Base-by-base conservation (phyloP, 2,113 vertebrate genomes). In the Eurypyga helias region DNA sequence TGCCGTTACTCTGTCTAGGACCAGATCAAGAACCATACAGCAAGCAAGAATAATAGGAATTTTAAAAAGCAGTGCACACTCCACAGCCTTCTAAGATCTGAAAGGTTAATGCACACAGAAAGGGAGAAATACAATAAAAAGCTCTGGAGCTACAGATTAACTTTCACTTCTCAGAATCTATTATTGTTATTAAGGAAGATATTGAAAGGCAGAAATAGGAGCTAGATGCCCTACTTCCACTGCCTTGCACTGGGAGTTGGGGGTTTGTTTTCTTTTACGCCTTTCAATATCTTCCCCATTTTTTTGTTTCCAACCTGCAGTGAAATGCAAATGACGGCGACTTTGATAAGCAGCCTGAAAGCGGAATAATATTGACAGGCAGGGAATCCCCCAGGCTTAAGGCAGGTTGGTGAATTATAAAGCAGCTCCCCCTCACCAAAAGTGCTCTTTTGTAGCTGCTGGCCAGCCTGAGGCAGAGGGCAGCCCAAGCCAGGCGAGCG, bases 181-280 rank as follows among this genome's bases (percentile, higher is more conserved):
- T 60, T 84, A 17, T 67, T 87, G 92, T 64, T 89, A 17, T 79
- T 72, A 81, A 66, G 65, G 80, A 58, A 92, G 92, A 60, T n/a
- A 33, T 1, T 7, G 86, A 87, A 83, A 96, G 80, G 80, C 69
- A 82, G 69, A 38, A 34, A 7, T 1, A n/a, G 83, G 76, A 93
- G 80, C 58, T 89, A 15, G 34, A 55, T 96, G 97, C 76, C 93
- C 92, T 96, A 95, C 64, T 96, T 94, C 93, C 69, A 82, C 57
- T 1, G 34, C 88, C 48, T 45, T 11, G 72, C 60, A 1, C 64
- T 87, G 80, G 69, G 76, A 96, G 26, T 21, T 75, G 80, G 67
- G 83, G 60, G 15, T 90, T 96, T 41, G 62, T 29, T 92, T 86
- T 23, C 28, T 69, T 79, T 60, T 34, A 65, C 0, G 24, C 75